Percentiles rank a stretch among this genome's conserved stretches.
These are phyloP conservation scores for Galeopterus variegatus DNA, from an alignment of 2,113 vertebrate species.

Conservation along the genomic window DNA sequence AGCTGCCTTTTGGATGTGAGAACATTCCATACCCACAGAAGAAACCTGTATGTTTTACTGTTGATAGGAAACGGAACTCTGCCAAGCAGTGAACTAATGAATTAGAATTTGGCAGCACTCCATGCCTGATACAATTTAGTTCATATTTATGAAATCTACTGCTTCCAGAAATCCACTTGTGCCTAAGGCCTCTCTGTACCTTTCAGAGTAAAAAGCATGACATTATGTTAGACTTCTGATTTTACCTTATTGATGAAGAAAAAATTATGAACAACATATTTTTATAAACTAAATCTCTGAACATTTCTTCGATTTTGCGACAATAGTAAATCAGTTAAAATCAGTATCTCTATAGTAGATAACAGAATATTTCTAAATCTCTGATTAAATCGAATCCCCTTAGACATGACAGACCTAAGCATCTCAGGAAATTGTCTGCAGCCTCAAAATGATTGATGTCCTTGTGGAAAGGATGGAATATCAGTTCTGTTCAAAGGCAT, in stretches of 20 bases:
- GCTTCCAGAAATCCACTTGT: conserved; percentile 73
- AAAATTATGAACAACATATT: conserved; percentile 43
- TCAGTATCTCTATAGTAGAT: conserved; percentile 59
- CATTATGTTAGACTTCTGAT: conserved; percentile 66
- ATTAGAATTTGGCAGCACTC: conserved; percentile 82
- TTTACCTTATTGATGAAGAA: conserved; percentile 69
- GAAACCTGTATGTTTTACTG: conserved; percentile 70
- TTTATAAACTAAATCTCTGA: conserved; percentile 37
- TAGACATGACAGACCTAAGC: conserved; percentile 74
- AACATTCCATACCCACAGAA: conserved; percentile 53
- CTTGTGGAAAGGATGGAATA: conserved; percentile 67
- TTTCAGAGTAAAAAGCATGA: conserved; percentile 70
- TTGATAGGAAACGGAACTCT: conserved; percentile 72
- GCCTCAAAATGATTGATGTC: conserved; percentile 79
- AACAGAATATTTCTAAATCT: conserved; percentile 79
- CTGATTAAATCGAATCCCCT: conserved; percentile 82
- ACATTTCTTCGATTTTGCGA: conserved; percentile 80
- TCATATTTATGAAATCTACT: conserved; percentile 84
- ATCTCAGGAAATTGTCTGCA: conserved; percentile 82
- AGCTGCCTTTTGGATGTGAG: conserved; percentile 57
- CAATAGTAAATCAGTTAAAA: conserved; percentile 73
- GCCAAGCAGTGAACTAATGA: conserved; percentile 83
- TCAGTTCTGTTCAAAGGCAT: conserved; percentile 67
- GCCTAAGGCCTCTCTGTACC: conserved; percentile 70
- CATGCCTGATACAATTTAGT: conserved; percentile 80